phyloP scores from a whole-genome alignment of 2,797 vertebrate species.

The Hephaestus fuliginosus region DNA sequence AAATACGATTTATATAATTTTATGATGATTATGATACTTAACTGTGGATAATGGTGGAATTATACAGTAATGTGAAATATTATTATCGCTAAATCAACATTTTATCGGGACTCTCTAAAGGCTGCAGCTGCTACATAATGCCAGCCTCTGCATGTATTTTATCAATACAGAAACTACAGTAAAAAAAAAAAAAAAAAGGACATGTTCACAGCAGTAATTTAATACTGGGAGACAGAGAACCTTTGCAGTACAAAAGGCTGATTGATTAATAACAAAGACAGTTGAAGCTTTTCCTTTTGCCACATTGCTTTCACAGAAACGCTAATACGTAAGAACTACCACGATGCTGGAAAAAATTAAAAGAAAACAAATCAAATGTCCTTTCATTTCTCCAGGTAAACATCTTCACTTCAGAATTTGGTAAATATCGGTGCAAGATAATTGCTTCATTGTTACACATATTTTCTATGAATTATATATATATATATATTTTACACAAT shows the following conservation, averaged over 20 bases:
- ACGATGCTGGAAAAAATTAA: conserved; percentile 1
- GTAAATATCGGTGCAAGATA: conserved; percentile 30
- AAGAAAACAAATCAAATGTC: conserved; percentile 13
- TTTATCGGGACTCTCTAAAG: neutral
- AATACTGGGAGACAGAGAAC: conserved; percentile 41
- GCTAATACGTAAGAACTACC: neutral
- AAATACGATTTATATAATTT: neutral
- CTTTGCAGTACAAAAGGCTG: conserved; percentile 33
- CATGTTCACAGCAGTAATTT: conserved; percentile 41
- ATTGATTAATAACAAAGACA: conserved; percentile 41
- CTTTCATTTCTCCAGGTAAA: conserved; percentile 36
- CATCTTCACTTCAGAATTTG: conserved; percentile 34
- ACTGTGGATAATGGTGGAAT: neutral
- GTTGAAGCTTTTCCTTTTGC: conserved; percentile 34
- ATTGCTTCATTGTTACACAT: conserved; percentile 35
- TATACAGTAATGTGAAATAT: neutral
- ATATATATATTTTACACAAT: conserved; percentile 4
- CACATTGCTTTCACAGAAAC: conserved; percentile 35
- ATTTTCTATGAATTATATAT: conserved; percentile 29
- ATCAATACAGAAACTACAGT: conserved; percentile 34
- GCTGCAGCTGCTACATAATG: neutral
- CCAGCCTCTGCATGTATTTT: conserved; percentile 24
- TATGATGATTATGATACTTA: neutral
- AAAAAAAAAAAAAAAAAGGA: conserved; percentile 6
- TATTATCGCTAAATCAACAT: neutral